Evolutionary conservation across 2,113 vertebrate genomes (phyloP).

Genomic region (Petrocephalus microphthalmus): DNA sequence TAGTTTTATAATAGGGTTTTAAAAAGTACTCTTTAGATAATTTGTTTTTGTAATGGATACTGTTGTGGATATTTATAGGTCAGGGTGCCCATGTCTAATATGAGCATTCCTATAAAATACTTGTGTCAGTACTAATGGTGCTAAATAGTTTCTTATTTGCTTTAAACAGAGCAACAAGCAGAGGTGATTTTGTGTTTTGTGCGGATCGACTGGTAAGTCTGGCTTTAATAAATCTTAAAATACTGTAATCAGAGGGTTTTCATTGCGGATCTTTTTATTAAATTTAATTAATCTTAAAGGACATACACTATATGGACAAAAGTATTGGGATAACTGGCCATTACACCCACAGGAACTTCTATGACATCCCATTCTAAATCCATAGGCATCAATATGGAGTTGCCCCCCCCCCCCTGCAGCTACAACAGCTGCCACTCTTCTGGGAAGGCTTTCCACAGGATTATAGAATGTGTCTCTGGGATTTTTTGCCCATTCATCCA

Average conservation of each 20-base stretch:
- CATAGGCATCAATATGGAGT: neutral
- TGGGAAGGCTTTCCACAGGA: neutral
- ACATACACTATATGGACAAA: neutral
- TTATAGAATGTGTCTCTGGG: neutral
- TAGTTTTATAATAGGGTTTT: neutral
- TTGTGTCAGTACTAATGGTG: neutral
- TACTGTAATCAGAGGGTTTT: neutral
- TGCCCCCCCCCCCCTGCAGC: neutral
- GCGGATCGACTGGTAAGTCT: slow-evolving; percentile 83
- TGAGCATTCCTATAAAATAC: neutral
- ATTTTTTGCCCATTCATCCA: neutral
- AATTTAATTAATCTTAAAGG: neutral
- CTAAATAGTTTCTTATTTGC: slow-evolving; percentile 23
- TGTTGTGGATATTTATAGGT: neutral
- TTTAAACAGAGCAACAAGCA: slow-evolving; percentile 80
- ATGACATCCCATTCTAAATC: neutral
- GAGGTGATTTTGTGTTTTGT: slow-evolving; percentile 96
- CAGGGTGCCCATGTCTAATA: neutral
- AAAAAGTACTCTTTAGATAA: neutral
- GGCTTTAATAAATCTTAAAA: neutral
- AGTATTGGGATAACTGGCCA: neutral
- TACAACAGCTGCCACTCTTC: neutral
- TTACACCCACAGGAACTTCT: neutral
- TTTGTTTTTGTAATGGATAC: neutral
- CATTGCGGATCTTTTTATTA: neutral